Evolutionary conservation across 2,797 vertebrate species (phyloP).

Genomic region (Propithecus deckenii): DNA sequence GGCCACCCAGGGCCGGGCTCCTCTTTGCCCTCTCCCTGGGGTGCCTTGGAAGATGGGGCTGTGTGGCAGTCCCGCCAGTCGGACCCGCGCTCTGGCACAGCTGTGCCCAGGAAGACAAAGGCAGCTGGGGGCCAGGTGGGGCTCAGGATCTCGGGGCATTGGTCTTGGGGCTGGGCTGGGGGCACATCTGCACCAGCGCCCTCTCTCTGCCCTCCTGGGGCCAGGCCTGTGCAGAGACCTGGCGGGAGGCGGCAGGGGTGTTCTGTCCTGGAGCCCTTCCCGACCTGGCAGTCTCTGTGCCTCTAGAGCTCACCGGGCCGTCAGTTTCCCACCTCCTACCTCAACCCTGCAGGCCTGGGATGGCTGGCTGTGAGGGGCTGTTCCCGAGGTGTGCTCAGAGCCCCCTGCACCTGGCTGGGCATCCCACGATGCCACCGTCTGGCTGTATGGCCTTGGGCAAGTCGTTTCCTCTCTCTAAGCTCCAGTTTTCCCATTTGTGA

Average conservation of each 20-base stretch:
- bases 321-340: background rate
- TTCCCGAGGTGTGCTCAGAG: background rate
- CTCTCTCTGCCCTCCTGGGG: background rate
- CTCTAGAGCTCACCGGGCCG: background rate
- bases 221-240: background rate
- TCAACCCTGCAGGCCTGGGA: background rate
- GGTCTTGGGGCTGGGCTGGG: background rate
- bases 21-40: background rate
- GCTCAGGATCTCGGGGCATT: background rate
- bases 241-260: background rate
- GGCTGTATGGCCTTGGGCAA: background rate
- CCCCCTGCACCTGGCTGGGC: fast-evolving
- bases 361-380: background rate
- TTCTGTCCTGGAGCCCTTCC: no score
- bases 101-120: background rate
- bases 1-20: background rate
- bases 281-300: background rate
- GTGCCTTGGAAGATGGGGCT: background rate
- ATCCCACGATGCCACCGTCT: background rate
- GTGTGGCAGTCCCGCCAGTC: background rate
- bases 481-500: background rate
- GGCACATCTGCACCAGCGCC: background rate
- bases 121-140: background rate
- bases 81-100: background rate
- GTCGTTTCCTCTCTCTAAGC: background rate